These are phyloP conservation scores for Acanthococcus lagerstroemiae DNA, from an alignment of 2,888 invertebrate species.

Conservation along the genomic window DNA sequence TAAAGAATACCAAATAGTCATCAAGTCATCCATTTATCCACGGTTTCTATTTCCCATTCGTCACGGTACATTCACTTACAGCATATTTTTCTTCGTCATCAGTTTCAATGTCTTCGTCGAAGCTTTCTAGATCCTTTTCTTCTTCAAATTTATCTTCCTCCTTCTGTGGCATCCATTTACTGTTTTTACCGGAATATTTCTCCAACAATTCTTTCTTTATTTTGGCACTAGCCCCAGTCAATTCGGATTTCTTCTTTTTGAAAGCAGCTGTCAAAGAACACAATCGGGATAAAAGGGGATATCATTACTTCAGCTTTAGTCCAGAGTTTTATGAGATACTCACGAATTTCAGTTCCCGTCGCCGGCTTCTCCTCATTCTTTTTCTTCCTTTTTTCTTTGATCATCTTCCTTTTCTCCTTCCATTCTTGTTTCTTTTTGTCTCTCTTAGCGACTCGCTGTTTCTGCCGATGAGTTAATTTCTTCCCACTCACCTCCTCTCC, in stretches of 20 bases:
- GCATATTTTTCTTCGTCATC: slow-evolving; percentile 41
- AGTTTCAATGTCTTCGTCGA: slow-evolving; percentile 34
- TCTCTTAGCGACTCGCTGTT: slow-evolving; percentile 55
- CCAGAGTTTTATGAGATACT: too few species aligned
- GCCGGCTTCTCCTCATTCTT: background rate
- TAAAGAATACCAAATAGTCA: too few species aligned
- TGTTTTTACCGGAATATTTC: slow-evolving; percentile 63
- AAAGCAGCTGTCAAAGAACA: background rate
- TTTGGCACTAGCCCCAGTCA: slow-evolving; percentile 10
- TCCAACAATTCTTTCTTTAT: slow-evolving; percentile 37
- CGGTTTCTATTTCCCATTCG: background rate
- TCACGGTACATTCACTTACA: background rate
- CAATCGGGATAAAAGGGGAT: too few species aligned
- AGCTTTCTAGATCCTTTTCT: slow-evolving; percentile 13
- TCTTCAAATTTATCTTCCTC: slow-evolving; percentile 37
- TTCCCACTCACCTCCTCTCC: slow-evolving; percentile 43
- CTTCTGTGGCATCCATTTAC: slow-evolving; percentile 58
- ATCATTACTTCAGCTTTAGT: too few species aligned
- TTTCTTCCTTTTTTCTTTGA: slow-evolving; percentile 21
- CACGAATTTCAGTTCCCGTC: background rate
- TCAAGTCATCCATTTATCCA: too few species aligned
- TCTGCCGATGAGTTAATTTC: slow-evolving; percentile 58
- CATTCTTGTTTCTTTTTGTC: slow-evolving; percentile 47
- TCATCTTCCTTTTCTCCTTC: slow-evolving; percentile 36
- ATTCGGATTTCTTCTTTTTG: background rate